phyloP scores from a whole-genome alignment of 2,888 invertebrate species.

The Meloe dianella region DNA sequence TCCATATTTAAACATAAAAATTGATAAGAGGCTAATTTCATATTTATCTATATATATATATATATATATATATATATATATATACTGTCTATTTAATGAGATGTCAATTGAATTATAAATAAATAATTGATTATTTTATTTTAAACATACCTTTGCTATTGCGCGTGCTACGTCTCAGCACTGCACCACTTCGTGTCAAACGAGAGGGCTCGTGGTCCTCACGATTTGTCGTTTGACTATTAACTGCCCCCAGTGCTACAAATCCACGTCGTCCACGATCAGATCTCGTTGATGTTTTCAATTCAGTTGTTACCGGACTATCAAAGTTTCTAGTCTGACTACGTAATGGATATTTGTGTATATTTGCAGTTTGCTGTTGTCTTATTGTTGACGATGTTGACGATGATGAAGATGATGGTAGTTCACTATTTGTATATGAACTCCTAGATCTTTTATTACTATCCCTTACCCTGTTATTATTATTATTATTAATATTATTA shows the following conservation, averaged over 20 bases:
- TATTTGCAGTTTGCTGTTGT: not conserved
- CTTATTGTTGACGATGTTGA: not conserved
- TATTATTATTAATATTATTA: not conserved
- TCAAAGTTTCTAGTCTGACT: conserved; percentile 53
- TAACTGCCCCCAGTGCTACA: conserved; percentile 65
- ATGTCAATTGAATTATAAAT: not conserved
- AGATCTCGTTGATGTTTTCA: conserved; percentile 20
- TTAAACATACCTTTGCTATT: conserved; percentile 58
- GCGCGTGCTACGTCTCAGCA: conserved; percentile 62
- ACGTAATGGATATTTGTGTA: conserved; percentile 58
- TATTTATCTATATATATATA: conserved; percentile 2
- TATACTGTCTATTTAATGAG: not conserved
- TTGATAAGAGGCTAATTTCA: not conserved
- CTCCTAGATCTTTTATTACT: not conserved
- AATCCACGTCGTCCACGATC: conserved; percentile 51
- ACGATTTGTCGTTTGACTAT: conserved; percentile 52
- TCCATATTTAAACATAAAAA: not conserved
- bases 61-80: no score
- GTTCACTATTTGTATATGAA: not conserved
- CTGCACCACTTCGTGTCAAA: conserved; percentile 62
- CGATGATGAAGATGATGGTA: not conserved
- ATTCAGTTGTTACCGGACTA: conserved; percentile 13
- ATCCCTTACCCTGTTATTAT: not conserved
- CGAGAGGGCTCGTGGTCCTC: conserved; percentile 60
- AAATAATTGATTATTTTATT: no score